A percentile compares a stretch with the other conserved stretches of the same genome.
Evolutionary conservation across 2,888 invertebrate species (phyloP).

Genomic region (Phymatocera aterrima): DNA sequence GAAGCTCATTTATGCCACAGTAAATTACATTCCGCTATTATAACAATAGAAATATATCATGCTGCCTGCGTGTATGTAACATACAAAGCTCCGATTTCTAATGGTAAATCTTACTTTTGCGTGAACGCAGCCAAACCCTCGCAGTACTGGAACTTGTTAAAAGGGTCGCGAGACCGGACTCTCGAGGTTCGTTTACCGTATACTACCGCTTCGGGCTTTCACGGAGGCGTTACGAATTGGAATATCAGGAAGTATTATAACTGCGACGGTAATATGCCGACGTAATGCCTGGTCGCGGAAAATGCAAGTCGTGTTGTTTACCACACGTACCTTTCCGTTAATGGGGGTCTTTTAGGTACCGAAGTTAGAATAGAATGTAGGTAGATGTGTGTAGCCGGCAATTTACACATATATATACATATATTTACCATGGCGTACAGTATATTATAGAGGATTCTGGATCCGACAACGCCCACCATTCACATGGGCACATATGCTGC

Average conservation of each 20-base stretch:
- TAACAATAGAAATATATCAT: not conserved
- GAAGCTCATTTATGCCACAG: slow-evolving; percentile 10
- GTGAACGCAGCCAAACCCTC: not conserved
- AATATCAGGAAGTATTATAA: slow-evolving; percentile 28
- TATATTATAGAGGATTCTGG: not conserved
- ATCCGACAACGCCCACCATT: slow-evolving; percentile 6
- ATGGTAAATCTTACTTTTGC: not conserved
- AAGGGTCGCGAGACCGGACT: not conserved
- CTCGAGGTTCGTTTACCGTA: slow-evolving; percentile 9
- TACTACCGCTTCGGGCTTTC: not conserved
- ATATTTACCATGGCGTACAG: not conserved
- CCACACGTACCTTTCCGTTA: slow-evolving; percentile 4
- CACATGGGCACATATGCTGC: not conserved
- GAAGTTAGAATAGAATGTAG: not conserved
- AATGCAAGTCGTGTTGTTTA: slow-evolving; percentile 19
- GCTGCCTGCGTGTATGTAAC: not conserved
- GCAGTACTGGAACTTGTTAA: not conserved
- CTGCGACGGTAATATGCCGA: slow-evolving; percentile 7
- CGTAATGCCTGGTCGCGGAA: slow-evolving; percentile 27
- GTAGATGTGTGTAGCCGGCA: too few relatives aligned
- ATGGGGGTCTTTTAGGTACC: not conserved
- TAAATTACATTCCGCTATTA: not conserved
- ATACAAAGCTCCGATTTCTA: not conserved
- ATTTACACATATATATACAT: not conserved
- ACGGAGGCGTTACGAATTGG: slow-evolving; percentile 27